Percentiles rank a stretch among this genome's conserved stretches.
phyloP scores from a whole-genome alignment of 2,113 vertebrate genomes.

The Otus sunia region DNA sequence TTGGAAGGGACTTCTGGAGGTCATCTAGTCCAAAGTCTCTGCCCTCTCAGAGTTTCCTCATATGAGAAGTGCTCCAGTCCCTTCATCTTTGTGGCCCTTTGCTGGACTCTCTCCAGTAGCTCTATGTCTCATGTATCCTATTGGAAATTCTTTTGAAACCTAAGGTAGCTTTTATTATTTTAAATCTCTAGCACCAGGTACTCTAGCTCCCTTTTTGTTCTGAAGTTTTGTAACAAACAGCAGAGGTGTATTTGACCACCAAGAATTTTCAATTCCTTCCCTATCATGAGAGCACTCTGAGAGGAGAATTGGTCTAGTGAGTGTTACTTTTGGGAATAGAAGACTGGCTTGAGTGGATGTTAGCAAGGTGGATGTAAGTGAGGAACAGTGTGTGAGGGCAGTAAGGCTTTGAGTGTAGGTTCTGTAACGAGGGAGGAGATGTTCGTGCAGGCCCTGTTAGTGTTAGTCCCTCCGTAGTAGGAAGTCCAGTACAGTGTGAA shows the following conservation, averaged over 20 bases:
- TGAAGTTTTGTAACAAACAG: background rate
- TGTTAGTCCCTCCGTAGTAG: background rate
- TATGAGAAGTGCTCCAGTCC: background rate
- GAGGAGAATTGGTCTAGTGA: background rate
- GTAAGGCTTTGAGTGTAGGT: background rate
- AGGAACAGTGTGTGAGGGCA: background rate
- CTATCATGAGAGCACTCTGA: accelerated
- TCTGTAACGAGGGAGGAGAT: background rate
- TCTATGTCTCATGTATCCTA: background rate
- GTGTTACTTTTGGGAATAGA: background rate
- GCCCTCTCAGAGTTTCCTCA: background rate
- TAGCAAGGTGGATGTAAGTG: background rate
- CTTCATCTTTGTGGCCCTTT: background rate
- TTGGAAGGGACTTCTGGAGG: background rate
- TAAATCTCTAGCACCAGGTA: background rate
- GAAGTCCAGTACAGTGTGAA: background rate
- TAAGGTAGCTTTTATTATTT: background rate
- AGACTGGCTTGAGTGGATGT: background rate
- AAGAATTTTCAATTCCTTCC: background rate
- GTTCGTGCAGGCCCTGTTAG: background rate
- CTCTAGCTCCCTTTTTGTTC: background rate
- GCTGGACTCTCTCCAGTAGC: background rate
- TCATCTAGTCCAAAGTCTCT: background rate
- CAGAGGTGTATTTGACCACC: background rate
- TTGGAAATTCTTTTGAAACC: background rate